These are phyloP conservation scores for Atrichornis clamosus DNA, from an alignment of 2,113 vertebrate genomes.

Conservation along the genomic window DNA sequence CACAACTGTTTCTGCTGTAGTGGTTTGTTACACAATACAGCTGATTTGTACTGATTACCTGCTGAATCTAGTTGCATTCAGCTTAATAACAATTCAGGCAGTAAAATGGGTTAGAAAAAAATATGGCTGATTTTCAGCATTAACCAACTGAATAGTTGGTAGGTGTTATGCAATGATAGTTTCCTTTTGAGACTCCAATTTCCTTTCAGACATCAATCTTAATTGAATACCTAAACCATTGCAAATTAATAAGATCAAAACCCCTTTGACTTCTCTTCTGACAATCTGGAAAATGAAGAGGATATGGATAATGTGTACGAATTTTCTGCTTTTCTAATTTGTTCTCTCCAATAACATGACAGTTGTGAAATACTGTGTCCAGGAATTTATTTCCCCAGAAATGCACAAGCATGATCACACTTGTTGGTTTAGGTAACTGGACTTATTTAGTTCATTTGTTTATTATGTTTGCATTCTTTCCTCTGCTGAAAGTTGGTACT, in stretches of 20 bases:
- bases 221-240: not conserved
- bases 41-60: not conserved
- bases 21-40: not conserved
- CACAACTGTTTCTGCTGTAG: not conserved
- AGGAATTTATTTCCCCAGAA: not conserved
- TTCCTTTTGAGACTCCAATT: not conserved
- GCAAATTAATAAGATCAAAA: not conserved
- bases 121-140: not conserved
- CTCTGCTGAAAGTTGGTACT: not conserved
- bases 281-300: not conserved
- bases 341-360: not conserved
- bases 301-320: not conserved
- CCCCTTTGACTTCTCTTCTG: not conserved
- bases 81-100: not conserved
- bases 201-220: not conserved
- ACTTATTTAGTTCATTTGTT: not conserved
- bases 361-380: not conserved
- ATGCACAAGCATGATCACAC: not conserved
- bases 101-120: not conserved
- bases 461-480: not conserved
- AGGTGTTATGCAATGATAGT: not conserved
- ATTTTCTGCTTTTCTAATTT: not conserved
- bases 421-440: not conserved
- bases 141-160: not conserved
- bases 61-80: not conserved